Conservation (phyloP, 2,888 invertebrate species). For the Heliothis peltigera region DNA sequence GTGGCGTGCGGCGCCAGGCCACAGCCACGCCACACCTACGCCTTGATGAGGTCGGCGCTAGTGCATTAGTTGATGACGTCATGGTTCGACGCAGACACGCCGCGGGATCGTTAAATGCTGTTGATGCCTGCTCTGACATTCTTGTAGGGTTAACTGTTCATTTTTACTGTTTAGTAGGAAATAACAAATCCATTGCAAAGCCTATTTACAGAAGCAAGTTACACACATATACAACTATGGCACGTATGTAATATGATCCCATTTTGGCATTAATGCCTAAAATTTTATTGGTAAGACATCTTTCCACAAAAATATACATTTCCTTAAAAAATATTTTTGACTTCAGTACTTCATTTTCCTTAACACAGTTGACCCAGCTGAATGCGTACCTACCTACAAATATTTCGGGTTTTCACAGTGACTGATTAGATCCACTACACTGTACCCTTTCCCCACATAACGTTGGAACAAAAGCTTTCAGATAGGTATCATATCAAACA, state of each 20-base stretch:
- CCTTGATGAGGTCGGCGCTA: conserved; percentile 78
- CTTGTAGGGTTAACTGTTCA: conserved; percentile 6
- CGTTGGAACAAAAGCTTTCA: conserved; percentile 72
- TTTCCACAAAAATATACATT: too few species aligned
- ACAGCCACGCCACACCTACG: conserved; percentile 63
- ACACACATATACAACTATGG: too few species aligned
- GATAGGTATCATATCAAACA: conserved; percentile 84
- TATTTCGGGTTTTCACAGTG: conserved; percentile 2
- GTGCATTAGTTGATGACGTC: conserved; percentile 87
- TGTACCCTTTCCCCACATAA: conserved; percentile 72
- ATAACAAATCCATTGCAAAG: too few species aligned
- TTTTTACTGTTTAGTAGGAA: not conserved
- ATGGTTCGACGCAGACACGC: conserved; percentile 63
- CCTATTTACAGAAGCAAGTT: too few species aligned
- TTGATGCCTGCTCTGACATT: conserved; percentile 1
- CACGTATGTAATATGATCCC: too few species aligned
- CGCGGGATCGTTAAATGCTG: conserved; percentile 22
- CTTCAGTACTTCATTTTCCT: not conserved
- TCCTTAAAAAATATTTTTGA: too few species aligned
- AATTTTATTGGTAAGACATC: too few species aligned
- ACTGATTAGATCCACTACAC: conserved; percentile 34
- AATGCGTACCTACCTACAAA: too few species aligned
- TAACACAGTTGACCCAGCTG: too few species aligned
- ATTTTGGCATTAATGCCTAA: too few species aligned
- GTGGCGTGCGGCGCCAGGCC: conserved; percentile 55